Evolutionary conservation across 2,113 vertebrate genomes (phyloP).

Genomic region (Scortum barcoo): DNA sequence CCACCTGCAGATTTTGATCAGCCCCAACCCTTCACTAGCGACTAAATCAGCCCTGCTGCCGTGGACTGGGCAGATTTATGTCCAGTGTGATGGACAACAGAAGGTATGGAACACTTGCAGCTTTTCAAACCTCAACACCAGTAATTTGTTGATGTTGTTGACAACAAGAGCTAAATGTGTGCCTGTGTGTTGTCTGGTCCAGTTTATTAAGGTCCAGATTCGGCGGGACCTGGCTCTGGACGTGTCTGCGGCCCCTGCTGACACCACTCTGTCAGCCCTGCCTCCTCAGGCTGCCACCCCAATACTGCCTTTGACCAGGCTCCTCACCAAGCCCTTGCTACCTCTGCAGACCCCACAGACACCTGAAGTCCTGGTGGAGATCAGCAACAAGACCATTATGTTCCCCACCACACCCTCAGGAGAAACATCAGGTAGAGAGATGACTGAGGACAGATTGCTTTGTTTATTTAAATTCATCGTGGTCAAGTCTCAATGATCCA

Average conservation of each 20-base stretch:
- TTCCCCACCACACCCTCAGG: slow-evolving; percentile 89
- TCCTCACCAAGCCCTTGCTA: slow-evolving; percentile 57
- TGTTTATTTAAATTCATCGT: background rate
- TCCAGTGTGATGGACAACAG: slow-evolving; percentile 89
- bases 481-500: background rate
- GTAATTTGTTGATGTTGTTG: background rate
- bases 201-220: slow-evolving; percentile 93
- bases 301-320: slow-evolving; percentile 74
- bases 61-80: slow-evolving; percentile 93
- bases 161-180: background rate
- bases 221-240: slow-evolving; percentile 80
- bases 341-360: slow-evolving; percentile 26
- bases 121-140: background rate
- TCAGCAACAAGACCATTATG: slow-evolving; percentile 87
- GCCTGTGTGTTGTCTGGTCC: background rate
- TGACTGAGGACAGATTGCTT: background rate
- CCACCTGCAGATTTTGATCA: slow-evolving; percentile 91
- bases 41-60: slow-evolving; percentile 88
- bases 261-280: slow-evolving; percentile 68
- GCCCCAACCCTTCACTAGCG: slow-evolving; percentile 91
- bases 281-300: slow-evolving; percentile 80
- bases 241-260: slow-evolving; percentile 69
- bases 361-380: slow-evolving; percentile 82
- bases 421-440: slow-evolving; percentile 88
- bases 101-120: slow-evolving; percentile 84